Conservation (phyloP, 2,888 invertebrate species). For the Cactoblastis cactorum region DNA sequence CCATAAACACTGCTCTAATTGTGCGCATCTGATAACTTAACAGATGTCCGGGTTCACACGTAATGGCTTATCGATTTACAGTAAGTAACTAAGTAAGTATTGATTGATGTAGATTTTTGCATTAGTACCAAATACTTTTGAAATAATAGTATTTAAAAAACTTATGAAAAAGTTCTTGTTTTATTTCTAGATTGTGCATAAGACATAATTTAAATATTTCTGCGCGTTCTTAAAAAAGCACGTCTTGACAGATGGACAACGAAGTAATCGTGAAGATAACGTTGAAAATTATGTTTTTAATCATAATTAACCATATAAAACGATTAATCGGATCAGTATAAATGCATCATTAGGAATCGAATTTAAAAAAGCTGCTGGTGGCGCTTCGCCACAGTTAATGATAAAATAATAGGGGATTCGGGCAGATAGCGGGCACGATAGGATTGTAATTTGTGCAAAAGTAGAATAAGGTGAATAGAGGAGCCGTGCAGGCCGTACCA, state of each 20-base stretch:
- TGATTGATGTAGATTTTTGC: too few relatives aligned
- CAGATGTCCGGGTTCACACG: constrained; percentile 6
- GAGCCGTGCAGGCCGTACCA: constrained; percentile 61
- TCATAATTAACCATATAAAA: constrained; percentile 7
- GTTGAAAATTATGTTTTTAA: neutral
- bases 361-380: constrained; percentile 46
- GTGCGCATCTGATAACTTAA: constrained; percentile 13
- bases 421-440: constrained; percentile 72
- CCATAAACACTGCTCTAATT: constrained; percentile 18
- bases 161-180: too few relatives aligned
- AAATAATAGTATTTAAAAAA: too few relatives aligned
- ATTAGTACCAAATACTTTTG: too few relatives aligned
- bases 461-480: constrained; percentile 52
- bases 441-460: constrained; percentile 76
- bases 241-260: too few relatives aligned
- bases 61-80: constrained; percentile 4
- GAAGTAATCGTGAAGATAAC: too few relatives aligned
- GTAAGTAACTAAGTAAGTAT: too few relatives aligned
- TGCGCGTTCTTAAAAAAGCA: too few relatives aligned
- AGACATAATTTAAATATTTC: too few relatives aligned
- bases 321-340: constrained; percentile 22
- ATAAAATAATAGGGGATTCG: constrained; percentile 74
- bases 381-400: constrained; percentile 68
- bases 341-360: constrained; percentile 42
- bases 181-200: too few relatives aligned